These are phyloP conservation scores for Trachelus troglodyta DNA, from an alignment of 2,888 invertebrate species.

Conservation along the genomic window DNA sequence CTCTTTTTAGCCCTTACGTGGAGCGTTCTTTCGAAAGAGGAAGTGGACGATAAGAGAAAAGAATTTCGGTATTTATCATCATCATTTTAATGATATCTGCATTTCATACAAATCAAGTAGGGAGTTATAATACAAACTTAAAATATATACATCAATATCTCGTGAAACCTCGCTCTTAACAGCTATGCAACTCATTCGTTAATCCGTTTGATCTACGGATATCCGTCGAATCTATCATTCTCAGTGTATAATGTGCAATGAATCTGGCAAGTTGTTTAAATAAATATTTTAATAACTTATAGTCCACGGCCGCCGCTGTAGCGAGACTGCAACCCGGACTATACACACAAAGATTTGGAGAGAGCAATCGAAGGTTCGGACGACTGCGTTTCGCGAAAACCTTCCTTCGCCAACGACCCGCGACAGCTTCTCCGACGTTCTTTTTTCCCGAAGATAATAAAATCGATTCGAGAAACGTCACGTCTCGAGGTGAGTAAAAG, in stretches of 20 bases:
- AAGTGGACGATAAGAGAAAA: neutral
- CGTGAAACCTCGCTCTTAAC: slow-evolving; percentile 51
- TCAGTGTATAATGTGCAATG: slow-evolving; percentile 54
- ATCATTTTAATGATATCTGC: slow-evolving; percentile 63
- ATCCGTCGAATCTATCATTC: slow-evolving; percentile 39
- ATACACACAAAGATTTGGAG: slow-evolving; percentile 37
- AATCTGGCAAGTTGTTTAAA: slow-evolving; percentile 59
- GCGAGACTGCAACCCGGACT: slow-evolving; percentile 24
- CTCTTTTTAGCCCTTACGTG: neutral
- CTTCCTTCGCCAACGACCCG: neutral
- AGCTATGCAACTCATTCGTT: slow-evolving; percentile 57
- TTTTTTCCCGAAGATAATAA: neutral
- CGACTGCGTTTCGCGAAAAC: neutral
- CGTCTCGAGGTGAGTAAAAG: neutral
- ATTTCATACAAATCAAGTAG: slow-evolving; percentile 64
- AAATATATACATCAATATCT: slow-evolving; percentile 64
- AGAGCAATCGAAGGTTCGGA: slow-evolving; percentile 37
- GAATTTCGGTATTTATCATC: slow-evolving; percentile 34
- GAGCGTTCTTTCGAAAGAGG: neutral
- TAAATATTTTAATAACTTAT: slow-evolving; percentile 50
- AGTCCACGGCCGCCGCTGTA: slow-evolving; percentile 28
- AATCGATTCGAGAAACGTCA: neutral
- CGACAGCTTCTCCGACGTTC: neutral
- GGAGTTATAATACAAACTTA: slow-evolving; percentile 65
- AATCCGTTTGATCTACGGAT: slow-evolving; percentile 53